Percentiles rank a stretch among this genome's conserved stretches.
Evolutionary conservation across 2,113 vertebrate genomes (phyloP).

Genomic region (Protobothrops mucrosquamatus): DNA sequence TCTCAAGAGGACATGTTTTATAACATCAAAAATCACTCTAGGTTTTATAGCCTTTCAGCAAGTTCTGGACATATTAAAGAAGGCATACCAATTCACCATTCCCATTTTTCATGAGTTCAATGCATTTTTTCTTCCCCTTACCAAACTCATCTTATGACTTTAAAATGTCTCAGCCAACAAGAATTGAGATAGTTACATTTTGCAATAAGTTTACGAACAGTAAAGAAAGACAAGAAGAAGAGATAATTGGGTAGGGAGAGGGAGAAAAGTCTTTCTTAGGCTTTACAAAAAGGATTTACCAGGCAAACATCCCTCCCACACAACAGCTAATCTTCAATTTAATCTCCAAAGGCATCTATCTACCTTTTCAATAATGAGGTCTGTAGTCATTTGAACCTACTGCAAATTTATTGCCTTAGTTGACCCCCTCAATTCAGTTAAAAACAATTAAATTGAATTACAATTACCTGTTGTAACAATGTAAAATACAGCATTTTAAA

Average conservation of each 20-base stretch:
- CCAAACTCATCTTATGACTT: not conserved
- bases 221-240: not conserved
- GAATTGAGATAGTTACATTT: not conserved
- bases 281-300: not conserved
- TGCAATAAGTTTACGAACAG: not conserved
- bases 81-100: not conserved
- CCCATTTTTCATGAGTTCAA: constrained; percentile 1
- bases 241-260: not conserved
- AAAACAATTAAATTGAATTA: not conserved
- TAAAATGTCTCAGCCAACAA: not conserved
- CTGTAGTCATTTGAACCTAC: not conserved
- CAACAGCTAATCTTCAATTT: not conserved
- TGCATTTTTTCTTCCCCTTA: not conserved
- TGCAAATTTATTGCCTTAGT: not conserved
- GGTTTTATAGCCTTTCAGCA: constrained; percentile 19
- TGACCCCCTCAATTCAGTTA: not conserved
- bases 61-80: constrained; percentile 22
- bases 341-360: not conserved
- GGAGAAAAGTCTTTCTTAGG: not conserved
- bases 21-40: constrained; percentile 14
- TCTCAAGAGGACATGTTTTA: constrained; percentile 23
- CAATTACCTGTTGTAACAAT: not conserved
- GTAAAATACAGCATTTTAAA: not conserved
- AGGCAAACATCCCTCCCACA: not conserved
- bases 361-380: not conserved